phyloP scores from a whole-genome alignment of 2,113 vertebrate species.

The Hydropotes inermis region DNA sequence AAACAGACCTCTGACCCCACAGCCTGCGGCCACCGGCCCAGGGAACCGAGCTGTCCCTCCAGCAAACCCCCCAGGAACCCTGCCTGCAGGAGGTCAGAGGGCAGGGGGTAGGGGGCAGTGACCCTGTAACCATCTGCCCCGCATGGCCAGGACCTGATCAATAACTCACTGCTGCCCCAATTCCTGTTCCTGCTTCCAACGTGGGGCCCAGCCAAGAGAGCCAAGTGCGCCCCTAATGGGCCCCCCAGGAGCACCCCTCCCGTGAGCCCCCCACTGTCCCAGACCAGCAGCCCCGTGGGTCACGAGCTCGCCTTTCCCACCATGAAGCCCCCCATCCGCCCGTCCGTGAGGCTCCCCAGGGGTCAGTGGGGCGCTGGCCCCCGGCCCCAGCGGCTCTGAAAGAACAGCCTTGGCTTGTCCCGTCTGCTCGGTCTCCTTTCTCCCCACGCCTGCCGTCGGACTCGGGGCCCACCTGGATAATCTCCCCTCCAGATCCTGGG shows the following conservation, averaged over 20 bases:
- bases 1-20: neutral
- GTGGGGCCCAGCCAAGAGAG: neutral
- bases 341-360: neutral
- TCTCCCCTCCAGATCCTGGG: neutral
- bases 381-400: rapidly evolving
- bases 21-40: rapidly evolving
- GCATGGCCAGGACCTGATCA: rapidly evolving
- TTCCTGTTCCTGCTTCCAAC: neutral
- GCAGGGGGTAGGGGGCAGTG: rapidly evolving
- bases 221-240: rapidly evolving
- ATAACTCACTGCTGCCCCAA: neutral
- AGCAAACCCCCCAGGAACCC: rapidly evolving
- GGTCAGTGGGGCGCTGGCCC: rapidly evolving
- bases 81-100: neutral
- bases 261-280: rapidly evolving
- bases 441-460: rapidly evolving
- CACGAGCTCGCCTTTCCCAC: rapidly evolving
- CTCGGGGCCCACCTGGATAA: rapidly evolving
- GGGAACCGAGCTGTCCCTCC: rapidly evolving
- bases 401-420: neutral
- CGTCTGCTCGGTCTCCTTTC: rapidly evolving
- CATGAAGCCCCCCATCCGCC: rapidly evolving
- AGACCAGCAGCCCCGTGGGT: rapidly evolving
- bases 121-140: rapidly evolving
- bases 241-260: rapidly evolving